Conservation (phyloP, 2,113 vertebrate species). For the Isichthys henryi region DNA sequence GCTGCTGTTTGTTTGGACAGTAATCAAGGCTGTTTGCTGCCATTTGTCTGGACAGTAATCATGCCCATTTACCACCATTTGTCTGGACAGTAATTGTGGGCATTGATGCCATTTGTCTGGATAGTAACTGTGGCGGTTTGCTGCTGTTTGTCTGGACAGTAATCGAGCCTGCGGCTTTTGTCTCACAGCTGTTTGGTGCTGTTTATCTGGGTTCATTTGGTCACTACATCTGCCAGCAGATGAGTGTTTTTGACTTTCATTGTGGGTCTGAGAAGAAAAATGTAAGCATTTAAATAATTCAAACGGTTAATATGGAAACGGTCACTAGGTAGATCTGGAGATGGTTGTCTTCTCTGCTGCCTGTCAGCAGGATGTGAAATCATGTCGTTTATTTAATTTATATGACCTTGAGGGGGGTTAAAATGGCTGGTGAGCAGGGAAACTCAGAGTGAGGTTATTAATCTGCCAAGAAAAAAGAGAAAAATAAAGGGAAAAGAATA, state of each 20-base stretch:
- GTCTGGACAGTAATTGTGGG: neutral
- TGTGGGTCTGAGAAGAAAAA: neutral
- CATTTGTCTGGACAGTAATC: too few species aligned
- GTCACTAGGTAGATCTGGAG: neutral
- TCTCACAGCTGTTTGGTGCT: neutral
- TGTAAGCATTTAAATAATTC: neutral
- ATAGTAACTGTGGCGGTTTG: neutral
- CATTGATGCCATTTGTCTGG: neutral
- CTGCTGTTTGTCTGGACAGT: neutral
- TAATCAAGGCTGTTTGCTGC: neutral
- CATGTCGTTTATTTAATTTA: neutral
- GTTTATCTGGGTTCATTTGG: neutral
- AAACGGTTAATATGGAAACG: neutral
- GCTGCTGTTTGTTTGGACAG: neutral
- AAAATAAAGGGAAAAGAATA: neutral
- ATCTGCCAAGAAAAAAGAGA: neutral
- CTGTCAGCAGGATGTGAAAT: neutral
- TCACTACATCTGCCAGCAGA: neutral
- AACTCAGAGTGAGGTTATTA: neutral
- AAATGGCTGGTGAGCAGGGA: neutral
- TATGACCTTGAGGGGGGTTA: neutral
- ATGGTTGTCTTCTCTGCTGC: neutral
- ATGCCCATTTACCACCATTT: neutral
- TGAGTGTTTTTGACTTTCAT: neutral
- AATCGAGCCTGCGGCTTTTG: neutral